Evolutionary conservation across 2,888 invertebrate genomes (phyloP).

Genomic region (Lithophane socia): DNA sequence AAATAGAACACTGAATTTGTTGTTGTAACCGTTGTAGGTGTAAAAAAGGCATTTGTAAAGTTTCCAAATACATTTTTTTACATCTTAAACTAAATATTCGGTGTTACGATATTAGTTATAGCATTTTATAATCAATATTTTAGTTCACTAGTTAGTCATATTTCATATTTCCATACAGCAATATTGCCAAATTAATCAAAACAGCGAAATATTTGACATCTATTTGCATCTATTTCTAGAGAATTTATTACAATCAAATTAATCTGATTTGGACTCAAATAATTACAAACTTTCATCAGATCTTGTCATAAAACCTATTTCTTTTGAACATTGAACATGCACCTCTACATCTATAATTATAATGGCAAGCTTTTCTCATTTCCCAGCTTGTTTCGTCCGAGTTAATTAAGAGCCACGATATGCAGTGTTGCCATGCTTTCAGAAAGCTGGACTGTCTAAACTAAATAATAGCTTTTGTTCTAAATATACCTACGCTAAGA

Average conservation of each 20-base stretch:
- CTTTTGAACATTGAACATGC: not conserved
- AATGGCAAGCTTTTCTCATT: not conserved
- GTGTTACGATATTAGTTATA: no score
- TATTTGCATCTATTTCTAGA: no score
- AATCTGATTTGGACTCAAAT: not conserved
- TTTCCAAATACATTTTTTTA: no score
- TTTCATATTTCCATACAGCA: no score
- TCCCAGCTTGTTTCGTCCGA: slow-evolving; percentile 18
- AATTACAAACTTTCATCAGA: not conserved
- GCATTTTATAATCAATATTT: no score
- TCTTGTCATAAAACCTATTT: not conserved
- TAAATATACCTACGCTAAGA: slow-evolving; percentile 33
- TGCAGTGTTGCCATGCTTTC: slow-evolving; percentile 39
- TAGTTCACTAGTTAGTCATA: no score
- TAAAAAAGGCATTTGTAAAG: no score
- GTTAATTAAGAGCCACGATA: slow-evolving; percentile 56
- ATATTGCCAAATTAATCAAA: no score
- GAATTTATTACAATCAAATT: not conserved
- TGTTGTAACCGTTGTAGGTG: no score
- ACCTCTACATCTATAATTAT: not conserved
- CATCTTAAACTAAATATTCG: no score
- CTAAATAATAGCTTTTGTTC: slow-evolving; percentile 54
- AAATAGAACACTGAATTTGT: no score
- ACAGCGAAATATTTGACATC: no score
- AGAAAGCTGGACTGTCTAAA: slow-evolving; percentile 30